These are phyloP conservation scores for Caenorhabditis auriculariae DNA, from an alignment of 2,888 invertebrate genomes.

Conservation along the genomic window DNA sequence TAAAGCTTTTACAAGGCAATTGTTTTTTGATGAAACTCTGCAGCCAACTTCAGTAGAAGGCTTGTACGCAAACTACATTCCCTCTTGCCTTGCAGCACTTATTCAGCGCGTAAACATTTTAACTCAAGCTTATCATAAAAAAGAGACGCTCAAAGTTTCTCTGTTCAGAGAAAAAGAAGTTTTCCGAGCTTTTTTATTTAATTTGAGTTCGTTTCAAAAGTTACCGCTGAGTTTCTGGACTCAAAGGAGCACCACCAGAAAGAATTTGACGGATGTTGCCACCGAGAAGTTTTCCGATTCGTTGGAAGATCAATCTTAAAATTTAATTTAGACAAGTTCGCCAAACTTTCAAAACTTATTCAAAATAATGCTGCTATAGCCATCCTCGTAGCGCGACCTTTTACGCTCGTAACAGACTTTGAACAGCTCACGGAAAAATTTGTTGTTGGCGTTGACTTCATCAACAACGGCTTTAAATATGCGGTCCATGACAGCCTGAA, in stretches of 20 bases:
- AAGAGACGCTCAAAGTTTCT: too few species aligned
- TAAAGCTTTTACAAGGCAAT: background rate
- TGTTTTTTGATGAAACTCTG: too few species aligned
- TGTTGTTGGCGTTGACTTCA: slow-evolving; percentile 74
- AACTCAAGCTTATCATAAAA: background rate
- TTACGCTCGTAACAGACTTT: slow-evolving; percentile 93
- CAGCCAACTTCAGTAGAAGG: too few species aligned
- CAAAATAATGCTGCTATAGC: slow-evolving; percentile 67
- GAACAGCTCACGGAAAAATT: slow-evolving; percentile 76
- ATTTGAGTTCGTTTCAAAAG: too few species aligned
- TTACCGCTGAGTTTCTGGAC: slow-evolving; percentile 85
- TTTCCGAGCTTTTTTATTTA: too few species aligned
- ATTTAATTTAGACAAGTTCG: background rate
- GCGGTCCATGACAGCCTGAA: slow-evolving; percentile 88
- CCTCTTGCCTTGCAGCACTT: too few species aligned
- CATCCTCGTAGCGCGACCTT: slow-evolving; percentile 76
- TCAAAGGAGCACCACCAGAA: slow-evolving; percentile 90
- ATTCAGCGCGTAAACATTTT: background rate
- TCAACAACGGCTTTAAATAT: slow-evolving; percentile 85
- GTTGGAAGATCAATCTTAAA: slow-evolving; percentile 71
- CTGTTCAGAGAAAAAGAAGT: too few species aligned
- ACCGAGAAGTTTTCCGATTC: slow-evolving; percentile 78
- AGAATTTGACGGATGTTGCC: slow-evolving; percentile 85
- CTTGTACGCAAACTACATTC: background rate
- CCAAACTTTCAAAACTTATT: slow-evolving; percentile 64